Base-by-base conservation (phyloP, 2,113 vertebrate genomes). In the Ophthalmolycus amberensis region DNA sequence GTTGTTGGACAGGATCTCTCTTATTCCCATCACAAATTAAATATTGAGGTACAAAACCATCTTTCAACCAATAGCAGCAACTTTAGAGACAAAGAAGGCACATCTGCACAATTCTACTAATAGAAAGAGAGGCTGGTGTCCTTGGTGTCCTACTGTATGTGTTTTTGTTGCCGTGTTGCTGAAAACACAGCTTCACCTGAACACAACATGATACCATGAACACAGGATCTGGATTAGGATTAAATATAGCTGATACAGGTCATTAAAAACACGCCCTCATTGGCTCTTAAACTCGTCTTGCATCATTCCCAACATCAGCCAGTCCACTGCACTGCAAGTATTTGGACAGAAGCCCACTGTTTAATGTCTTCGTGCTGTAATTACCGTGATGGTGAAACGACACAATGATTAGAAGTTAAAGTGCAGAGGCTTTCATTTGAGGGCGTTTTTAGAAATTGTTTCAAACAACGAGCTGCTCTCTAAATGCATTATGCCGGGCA, bases 391-490 rank as follows among this genome's bases (percentile, higher is more conserved):
- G 9, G 44, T 75, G 62, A 86, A 88, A 79, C 82, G 87, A 88
- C 88, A 82, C 50, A 34, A 72, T 86, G 83, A 88, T 90, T 85
- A 88, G 62, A 69, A 82, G 86, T 85, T 80, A 85, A 89, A 89
- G 86, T 84, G 88, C 84, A 70, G 72, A 72, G 58, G 77, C 90
- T 83, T 84, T 89, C 62, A 80, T 89, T 83, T 84, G 40, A 69
- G 78, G 83, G 83, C 32, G 52, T 90, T 87, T 75, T 76, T 9
- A 50, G 48, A 74, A 67, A 83, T 64, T 16, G 44, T 52, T 89
- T 80, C 56, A 82, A 87, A 91, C 87, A 86, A 85, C 52, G 69
- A 84, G 60, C 68, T 63, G 54, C 71, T 68, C 52, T 90, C 77
- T 74, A 59, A 77, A 85, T 54, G 75, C 46, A 37, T 58, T 22